Evolutionary conservation across 2,797 vertebrate genomes (phyloP).

Genomic region (Peromyscus attwateri): DNA sequence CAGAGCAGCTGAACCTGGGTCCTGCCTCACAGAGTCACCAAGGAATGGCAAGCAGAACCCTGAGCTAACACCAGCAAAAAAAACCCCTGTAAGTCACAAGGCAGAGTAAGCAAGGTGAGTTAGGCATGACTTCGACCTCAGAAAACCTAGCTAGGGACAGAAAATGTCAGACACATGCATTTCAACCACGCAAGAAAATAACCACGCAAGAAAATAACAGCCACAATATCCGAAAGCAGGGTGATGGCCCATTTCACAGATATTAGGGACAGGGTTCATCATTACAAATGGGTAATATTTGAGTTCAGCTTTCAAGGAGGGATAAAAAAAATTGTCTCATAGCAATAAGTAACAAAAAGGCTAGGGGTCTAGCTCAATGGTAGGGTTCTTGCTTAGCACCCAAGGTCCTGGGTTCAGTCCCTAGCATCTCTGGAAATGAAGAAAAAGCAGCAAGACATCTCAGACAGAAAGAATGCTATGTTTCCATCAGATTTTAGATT

Average conservation of each 20-base stretch:
- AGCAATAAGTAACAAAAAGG: background rate
- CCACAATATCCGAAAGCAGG: background rate
- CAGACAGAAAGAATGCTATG: background rate
- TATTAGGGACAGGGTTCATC: background rate
- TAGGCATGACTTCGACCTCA: background rate
- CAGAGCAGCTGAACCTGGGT: constrained; percentile 1
- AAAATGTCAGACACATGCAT: background rate
- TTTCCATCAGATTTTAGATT: constrained; percentile 71
- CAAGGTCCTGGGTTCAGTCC: background rate
- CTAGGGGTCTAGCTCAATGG: background rate
- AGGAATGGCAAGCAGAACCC: background rate
- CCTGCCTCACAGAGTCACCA: background rate
- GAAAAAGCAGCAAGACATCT: background rate
- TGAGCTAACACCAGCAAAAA: background rate
- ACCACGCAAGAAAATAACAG: background rate
- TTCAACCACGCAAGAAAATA: background rate
- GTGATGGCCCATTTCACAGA: background rate
- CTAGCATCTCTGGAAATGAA: background rate
- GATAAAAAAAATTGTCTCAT: background rate
- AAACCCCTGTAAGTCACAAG: background rate
- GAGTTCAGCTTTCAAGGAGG: background rate
- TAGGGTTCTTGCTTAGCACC: background rate
- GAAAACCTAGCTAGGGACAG: background rate
- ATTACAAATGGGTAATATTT: background rate
- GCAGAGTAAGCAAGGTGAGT: background rate